Base-by-base conservation (phyloP, 2,113 vertebrate genomes). In the Antigone vipio region DNA sequence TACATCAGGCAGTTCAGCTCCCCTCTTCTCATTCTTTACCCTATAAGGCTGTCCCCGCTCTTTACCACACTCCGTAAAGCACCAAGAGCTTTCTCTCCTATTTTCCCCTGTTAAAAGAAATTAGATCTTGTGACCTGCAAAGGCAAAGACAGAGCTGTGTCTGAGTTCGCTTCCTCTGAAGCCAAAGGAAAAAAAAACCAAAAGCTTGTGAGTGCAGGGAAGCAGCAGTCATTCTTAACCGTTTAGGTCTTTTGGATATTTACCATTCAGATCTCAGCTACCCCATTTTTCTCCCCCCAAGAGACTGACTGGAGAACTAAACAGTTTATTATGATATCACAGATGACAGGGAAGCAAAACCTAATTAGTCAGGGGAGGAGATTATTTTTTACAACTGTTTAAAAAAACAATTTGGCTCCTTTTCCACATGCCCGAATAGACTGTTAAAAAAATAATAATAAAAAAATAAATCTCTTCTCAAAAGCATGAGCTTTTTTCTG, bases 1-100 rank as follows among this genome's bases (percentile, higher is more conserved):
- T 94, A 83, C 91, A 71, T 47, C 79, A 95, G 50, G 62, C 88
- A n/a, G 42, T 71, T 72, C 85, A 47, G 59, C 71, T 88, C 82
- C 59, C 75, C 50, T 95, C 81, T 68, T 63, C 89, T 92, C 94
- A 89, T 95, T 96, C 96, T 95, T 97, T 97, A 97, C 97, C 96
- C 96, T 97, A 97, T 95, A 97, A 96, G 97, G 97, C 78, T 79
- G 53, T 95, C 81, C 58, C 58, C 2, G 6, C 66, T 94, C 89
- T 77, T 66, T 4, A 38, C 35, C 91, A 78, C 79, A 45, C 75
- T 84, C 67, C 0, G 12, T 12, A 74, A 74, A 93, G 77, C 45
- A 35, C 45, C 20, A 56, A 75, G 75, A 89, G 11, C 22, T 78
- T 73, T 93, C 83, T 71, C 69, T 92, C 81, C 53, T 55, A 1